Percentiles rank a stretch among this genome's conserved stretches.
Evolutionary conservation across 2,797 vertebrate species (phyloP).

Genomic region (Hemitrygon akajei): DNA sequence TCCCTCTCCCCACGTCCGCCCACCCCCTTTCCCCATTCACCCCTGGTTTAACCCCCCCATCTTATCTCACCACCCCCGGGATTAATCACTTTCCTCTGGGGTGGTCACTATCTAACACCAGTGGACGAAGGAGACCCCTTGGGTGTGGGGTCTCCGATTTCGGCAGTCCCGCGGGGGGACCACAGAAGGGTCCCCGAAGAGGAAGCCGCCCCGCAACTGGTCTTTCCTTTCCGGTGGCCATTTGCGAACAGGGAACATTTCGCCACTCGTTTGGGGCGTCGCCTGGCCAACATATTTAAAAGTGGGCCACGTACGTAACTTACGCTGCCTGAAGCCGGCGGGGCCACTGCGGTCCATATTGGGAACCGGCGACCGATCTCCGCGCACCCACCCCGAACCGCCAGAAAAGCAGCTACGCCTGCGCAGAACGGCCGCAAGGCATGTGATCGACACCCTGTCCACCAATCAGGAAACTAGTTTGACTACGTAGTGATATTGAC

Average conservation of each 20-base stretch:
- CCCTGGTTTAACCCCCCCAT: no score
- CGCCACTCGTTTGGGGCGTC: neutral
- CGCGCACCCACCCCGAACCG: neutral
- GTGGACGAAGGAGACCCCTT: no score
- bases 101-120: no score
- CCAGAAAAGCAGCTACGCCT: neutral
- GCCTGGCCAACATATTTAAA: neutral
- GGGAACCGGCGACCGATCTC: neutral
- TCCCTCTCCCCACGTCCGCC: no score
- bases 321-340: slow-evolving; percentile 66
- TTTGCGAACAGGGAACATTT: neutral
- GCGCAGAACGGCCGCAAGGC: neutral
- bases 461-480: neutral
- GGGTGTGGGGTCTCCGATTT: no score
- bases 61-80: no score
- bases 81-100: neutral
- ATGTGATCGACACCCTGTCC: neutral
- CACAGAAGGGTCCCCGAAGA: neutral
- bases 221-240: neutral
- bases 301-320: slow-evolving; percentile 61
- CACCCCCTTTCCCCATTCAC: no score
- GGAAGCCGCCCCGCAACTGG: no score
- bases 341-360: neutral
- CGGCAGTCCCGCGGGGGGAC: no score
- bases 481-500: neutral